Evolutionary conservation across 2,797 vertebrate genomes (phyloP).

Genomic region (Danio kyathit): DNA sequence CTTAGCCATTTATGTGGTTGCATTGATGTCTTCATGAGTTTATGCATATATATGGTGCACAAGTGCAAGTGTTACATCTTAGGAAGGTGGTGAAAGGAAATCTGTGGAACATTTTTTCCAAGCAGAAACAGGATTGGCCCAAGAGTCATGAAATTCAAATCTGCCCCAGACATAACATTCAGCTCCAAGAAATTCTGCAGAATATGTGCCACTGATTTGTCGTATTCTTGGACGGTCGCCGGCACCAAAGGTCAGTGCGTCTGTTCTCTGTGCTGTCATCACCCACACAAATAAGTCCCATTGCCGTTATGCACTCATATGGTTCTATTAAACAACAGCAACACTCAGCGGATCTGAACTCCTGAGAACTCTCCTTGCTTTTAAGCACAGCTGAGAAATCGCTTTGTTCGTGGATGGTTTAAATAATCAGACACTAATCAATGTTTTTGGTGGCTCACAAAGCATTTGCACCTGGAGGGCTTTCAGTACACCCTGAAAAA

Average conservation of each 20-base stretch:
- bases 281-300: constrained; percentile 51
- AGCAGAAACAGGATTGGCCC: constrained; percentile 67
- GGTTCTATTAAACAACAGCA: constrained; percentile 50
- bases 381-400: constrained; percentile 19
- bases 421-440: constrained; percentile 34
- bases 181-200: constrained; percentile 44
- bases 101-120: constrained; percentile 66
- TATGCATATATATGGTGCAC: constrained; percentile 14
- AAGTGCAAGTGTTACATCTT: constrained; percentile 7
- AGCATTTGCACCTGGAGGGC: not conserved
- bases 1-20: constrained; percentile 9
- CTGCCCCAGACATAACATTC: constrained; percentile 67
- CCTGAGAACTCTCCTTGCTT: constrained; percentile 19
- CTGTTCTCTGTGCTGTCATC: constrained; percentile 53
- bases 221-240: constrained; percentile 47
- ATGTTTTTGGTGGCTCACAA: constrained; percentile 27
- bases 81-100: constrained; percentile 51
- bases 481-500: not conserved
- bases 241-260: constrained; percentile 47
- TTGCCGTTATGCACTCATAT: constrained; percentile 45
- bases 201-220: constrained; percentile 48
- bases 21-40: constrained; percentile 20
- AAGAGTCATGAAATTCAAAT: constrained; percentile 67
- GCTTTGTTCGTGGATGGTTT: constrained; percentile 16
- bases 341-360: constrained; percentile 28